These are phyloP conservation scores for Clostera curtula DNA, from an alignment of 2,888 invertebrate species.

Conservation along the genomic window DNA sequence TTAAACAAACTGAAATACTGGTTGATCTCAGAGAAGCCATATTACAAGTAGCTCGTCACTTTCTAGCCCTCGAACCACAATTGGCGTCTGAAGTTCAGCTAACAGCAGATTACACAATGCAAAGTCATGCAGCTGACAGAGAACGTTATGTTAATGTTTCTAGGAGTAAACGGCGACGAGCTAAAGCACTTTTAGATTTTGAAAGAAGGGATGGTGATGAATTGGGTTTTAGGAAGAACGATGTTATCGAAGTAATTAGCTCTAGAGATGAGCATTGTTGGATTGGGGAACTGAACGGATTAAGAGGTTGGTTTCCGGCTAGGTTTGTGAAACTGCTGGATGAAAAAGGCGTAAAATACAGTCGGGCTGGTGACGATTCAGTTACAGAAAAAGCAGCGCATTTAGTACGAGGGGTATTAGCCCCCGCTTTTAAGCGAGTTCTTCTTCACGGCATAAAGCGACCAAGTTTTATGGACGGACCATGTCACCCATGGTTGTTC, in stretches of 20 bases:
- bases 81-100: constrained; percentile 84
- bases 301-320: constrained; percentile 97
- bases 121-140: constrained; percentile 95
- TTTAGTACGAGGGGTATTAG: constrained; percentile 93
- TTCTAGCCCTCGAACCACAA: constrained; percentile 94
- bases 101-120: constrained; percentile 95
- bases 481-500: constrained; percentile 99
- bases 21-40: constrained; percentile 98
- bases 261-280: constrained; percentile 99
- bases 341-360: constrained; percentile 85
- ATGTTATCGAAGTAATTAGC: constrained; percentile 97
- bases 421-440: constrained; percentile 94
- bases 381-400: constrained; percentile 98
- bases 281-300: constrained; percentile 97
- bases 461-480: constrained; percentile 91
- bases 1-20: constrained; percentile 97
- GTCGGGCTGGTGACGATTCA: constrained; percentile 96
- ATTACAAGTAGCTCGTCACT: constrained; percentile 92
- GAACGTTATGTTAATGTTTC: constrained; percentile 96
- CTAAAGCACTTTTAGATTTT: constrained; percentile 97
- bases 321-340: constrained; percentile 97
- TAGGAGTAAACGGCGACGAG: constrained; percentile 88
- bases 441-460: constrained; percentile 96
- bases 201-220: constrained; percentile 99
- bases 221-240: constrained; percentile 97